Evolutionary conservation across 2,888 invertebrate species (phyloP).

Genomic region (Pristionchus arcanus): DNA sequence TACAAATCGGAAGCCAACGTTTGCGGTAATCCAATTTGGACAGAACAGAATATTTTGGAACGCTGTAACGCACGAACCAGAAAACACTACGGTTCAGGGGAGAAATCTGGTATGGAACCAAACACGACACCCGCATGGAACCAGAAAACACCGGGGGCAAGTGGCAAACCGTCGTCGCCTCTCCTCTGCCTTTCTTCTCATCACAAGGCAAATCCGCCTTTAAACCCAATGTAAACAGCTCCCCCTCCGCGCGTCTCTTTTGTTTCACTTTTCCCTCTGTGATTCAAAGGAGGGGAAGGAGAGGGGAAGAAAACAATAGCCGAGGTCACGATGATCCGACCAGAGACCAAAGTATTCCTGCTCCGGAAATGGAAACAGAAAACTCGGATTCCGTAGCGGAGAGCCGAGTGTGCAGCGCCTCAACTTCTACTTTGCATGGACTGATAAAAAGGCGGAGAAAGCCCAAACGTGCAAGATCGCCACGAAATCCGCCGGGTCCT

Average conservation of each 20-base stretch:
- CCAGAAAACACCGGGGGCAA: not conserved
- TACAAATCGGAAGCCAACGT: not conserved
- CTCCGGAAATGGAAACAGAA: not conserved
- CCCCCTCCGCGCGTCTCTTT: not conserved
- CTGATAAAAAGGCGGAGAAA: not conserved
- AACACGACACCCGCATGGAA: not conserved
- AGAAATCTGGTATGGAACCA: not conserved
- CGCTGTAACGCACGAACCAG: not conserved
- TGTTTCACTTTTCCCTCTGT: constrained; percentile 36
- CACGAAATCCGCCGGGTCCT: not conserved
- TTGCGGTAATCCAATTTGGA: not conserved
- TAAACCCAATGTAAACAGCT: constrained; percentile 33
- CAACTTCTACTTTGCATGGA: not conserved
- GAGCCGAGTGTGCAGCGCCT: not conserved
- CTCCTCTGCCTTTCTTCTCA: constrained; percentile 6
- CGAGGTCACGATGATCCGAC: not conserved
- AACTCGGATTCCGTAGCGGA: not conserved
- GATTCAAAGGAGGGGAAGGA: not conserved
- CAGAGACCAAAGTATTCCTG: not conserved
- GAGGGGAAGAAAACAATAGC: not conserved
- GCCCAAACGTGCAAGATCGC: not conserved
- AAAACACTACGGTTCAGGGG: not conserved
- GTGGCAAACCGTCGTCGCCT: not conserved
- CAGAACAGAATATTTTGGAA: not conserved
- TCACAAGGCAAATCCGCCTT: constrained; percentile 9